A percentile compares a stretch with the other conserved stretches of the same genome.
Conservation (phyloP, 2,797 vertebrate genomes). For the Borostomias antarcticus region DNA sequence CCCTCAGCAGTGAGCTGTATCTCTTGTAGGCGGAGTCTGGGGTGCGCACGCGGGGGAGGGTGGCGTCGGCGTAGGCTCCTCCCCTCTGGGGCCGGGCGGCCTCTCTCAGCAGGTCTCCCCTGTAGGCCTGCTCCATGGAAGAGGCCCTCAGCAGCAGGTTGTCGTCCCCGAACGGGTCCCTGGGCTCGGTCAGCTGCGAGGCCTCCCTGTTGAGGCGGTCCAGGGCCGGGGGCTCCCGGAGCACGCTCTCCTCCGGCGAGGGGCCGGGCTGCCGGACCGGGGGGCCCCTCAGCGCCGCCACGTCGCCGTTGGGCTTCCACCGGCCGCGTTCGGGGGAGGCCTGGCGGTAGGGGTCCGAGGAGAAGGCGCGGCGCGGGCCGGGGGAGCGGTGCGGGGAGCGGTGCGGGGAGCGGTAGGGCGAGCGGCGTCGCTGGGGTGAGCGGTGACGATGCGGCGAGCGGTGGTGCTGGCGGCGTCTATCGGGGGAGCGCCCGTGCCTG, state of each 20-base stretch:
- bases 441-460: conserved; percentile 71
- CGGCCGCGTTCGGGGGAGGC: conserved; percentile 45
- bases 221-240: conserved; percentile 54
- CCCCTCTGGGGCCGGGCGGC: conserved; percentile 43
- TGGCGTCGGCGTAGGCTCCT: conserved; percentile 49
- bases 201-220: conserved; percentile 64
- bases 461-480: conserved; percentile 74
- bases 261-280: conserved; percentile 53
- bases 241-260: conserved; percentile 57
- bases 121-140: conserved; percentile 22
- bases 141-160: conserved; percentile 29
- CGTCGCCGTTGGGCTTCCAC: conserved; percentile 53
- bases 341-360: conserved; percentile 75
- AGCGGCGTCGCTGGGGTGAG: conserved; percentile 70
- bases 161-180: conserved; percentile 35
- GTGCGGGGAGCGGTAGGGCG: conserved; percentile 78
- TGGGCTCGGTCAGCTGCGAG: conserved; percentile 26
- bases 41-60: conserved; percentile 66
- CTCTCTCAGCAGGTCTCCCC: conserved; percentile 58
- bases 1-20: conserved; percentile 76
- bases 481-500: conserved; percentile 78
- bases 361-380: conserved; percentile 64
- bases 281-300: conserved; percentile 50
- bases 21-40: conserved; percentile 69
- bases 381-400: conserved; percentile 75